Conservation (phyloP, 2,888 invertebrate genomes). For the Drosophila kanekoi region DNA sequence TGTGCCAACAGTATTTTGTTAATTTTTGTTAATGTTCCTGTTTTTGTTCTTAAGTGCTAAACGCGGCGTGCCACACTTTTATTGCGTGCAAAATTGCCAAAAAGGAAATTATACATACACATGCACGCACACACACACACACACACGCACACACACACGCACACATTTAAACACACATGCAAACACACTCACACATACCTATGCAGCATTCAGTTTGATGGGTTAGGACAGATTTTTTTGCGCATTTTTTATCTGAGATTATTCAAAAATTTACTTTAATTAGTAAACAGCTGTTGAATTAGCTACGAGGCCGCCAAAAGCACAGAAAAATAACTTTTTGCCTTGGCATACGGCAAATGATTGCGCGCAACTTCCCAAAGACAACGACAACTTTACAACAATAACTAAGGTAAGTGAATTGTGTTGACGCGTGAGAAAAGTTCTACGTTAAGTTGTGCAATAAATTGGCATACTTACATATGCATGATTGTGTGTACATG, state of each 20-base stretch:
- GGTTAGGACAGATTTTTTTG: conserved; percentile 35
- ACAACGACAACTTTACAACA: conserved; percentile 26
- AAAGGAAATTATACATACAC: conserved; percentile 45
- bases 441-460: conserved; percentile 53
- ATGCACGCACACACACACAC: conserved; percentile 16
- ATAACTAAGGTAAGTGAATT: conserved; percentile 56
- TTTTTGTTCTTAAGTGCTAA: conserved; percentile 55
- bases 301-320: conserved; percentile 46
- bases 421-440: conserved; percentile 33
- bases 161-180: conserved; percentile 19
- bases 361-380: conserved; percentile 28
- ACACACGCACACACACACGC: conserved; percentile 21
- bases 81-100: conserved; percentile 58
- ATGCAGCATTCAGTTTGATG: conserved; percentile 11
- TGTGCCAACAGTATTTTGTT: conserved; percentile 42
- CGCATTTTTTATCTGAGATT: conserved; percentile 28
- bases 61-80: conserved; percentile 49
- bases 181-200: conserved; percentile 4
- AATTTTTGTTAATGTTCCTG: conserved; percentile 43
- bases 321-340: conserved; percentile 20
- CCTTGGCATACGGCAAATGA: conserved; percentile 39
- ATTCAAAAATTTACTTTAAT: conserved; percentile 38
- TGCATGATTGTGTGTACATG: conserved; percentile 11
- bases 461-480: conserved; percentile 26
- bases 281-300: conserved; percentile 52